Evolutionary conservation across 1,140 invertebrate species (phyloP), one percentile per base, ranked within the genome.

Genomic region (Sinella curviseta): DNA sequence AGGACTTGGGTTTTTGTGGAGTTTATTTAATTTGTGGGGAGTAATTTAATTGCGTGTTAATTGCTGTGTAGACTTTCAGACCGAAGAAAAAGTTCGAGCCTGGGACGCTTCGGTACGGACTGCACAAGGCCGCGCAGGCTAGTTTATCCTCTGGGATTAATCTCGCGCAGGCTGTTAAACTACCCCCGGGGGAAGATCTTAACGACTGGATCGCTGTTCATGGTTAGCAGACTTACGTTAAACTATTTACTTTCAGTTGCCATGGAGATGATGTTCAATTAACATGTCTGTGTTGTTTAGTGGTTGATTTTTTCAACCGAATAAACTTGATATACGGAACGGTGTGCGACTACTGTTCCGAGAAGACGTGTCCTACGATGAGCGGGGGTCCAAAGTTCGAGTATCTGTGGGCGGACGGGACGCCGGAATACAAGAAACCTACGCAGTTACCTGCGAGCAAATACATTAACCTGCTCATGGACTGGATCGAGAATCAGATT

Each of bases 201-300:
- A 95, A 96, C 87, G 96, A 98, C 86, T 98, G 96, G 96, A 91
- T 97, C 65, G 96, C 96, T 24, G 96, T 98, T 31, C 95, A 98
- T 90, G 96, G 95, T 96, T 88, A 85, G 85, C 17, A 48, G n/a
- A n/a, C n/a, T n/a, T n/a, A n/a, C n/a, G n/a, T n/a, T n/a, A 77
- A 78, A 33, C 24, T 70, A 36, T 76, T 20, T 28, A 28, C 20
- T n/a, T n/a, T n/a, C n/a, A n/a, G n/a, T n/a, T n/a, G n/a, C n/a
- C n/a, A n/a, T n/a, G n/a, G n/a, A 8, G 4, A 48, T 48, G 4
- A 48, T 8, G 4, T 17, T 48, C 17, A 48, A 48, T 17, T 48
- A 8, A 48, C 39, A 8, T 48, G 39, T 8, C 17, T 8, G 4
- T 48, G 17, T n/a, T n/a, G n/a, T n/a, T n/a, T 17, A 48, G 39